Evolutionary conservation across 2,888 invertebrate genomes (phyloP), one percentile per base, ranked within the genome.

Genomic region (Galerucella calmariensis): DNA sequence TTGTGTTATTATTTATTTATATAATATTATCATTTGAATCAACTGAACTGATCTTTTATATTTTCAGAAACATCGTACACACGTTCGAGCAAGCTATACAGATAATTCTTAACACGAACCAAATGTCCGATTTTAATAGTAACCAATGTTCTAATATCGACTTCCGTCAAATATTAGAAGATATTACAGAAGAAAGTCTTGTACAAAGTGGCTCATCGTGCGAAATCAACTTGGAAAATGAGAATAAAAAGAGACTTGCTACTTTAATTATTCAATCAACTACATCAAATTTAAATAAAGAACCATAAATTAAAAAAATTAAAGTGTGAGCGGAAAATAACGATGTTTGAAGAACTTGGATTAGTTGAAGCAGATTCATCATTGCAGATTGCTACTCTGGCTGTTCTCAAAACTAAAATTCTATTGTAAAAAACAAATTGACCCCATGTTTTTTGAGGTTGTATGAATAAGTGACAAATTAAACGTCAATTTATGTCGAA

Each of bases 21-120:
- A 61, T 62, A 44, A 53, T 68, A 44, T 53, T 68, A 46, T 46
- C 46, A 12, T 48, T 48, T 48, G 14, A 14, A 48, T 48, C 2
- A 53, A 16, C 16, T 11, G 16, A 56, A 41, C 5, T 41, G 4
- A 35, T 35, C 5, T 9, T 56, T 51, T 12, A 53, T 68, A 1
- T 68, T 80, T 82, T 74, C 72, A 85, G 85, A 65, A 73, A 80
- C 44, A 81, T 82, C 65, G 76, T 85, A 51, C 70, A 81, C 14
- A 79, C 80, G 16, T 85, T 84, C 75, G 82, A 83, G 79, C 77
- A 78, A 69, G 83, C 83, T 14, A 73, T 83, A 12, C 74, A 78
- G 20, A 79, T 80, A 46, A 68, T 80, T 51, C 58, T 69, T 20
- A 66, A 58, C 48, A 35, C 59, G 8, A 65, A 61, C 6, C 12